phyloP scores from a whole-genome alignment of 30 jellyfish, hydroid and myxozoan species.

The Aurelia aurita region DNA sequence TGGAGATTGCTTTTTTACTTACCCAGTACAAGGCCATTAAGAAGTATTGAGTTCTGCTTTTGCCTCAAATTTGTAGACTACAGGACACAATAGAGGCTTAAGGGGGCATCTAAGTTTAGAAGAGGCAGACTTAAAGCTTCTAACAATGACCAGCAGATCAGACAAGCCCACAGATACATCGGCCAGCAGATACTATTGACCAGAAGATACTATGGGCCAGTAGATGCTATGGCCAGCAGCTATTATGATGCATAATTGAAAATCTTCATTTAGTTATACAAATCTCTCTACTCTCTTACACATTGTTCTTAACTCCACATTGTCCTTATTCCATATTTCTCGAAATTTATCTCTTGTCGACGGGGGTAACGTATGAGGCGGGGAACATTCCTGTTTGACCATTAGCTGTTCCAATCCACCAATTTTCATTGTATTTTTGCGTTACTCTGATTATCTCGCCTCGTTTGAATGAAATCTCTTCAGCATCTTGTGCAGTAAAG shows the following conservation, averaged over 20 bases:
- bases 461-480: slow-evolving; percentile 81
- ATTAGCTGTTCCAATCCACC: slow-evolving; percentile 93
- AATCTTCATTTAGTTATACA: background rate
- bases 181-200: no score
- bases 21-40: no score
- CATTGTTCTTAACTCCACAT: background rate
- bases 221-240: no score
- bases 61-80: no score
- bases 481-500: slow-evolving; percentile 93
- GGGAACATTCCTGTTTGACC: slow-evolving; percentile 94
- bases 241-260: background rate
- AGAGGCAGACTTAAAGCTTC: no score
- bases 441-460: slow-evolving; percentile 90
- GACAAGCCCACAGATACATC: no score
- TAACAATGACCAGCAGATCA: no score
- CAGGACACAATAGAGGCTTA: no score
- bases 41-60: no score
- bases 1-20: no score
- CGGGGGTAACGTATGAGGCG: slow-evolving; percentile 71
- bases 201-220: no score
- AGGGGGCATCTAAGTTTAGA: no score
- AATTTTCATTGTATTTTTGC: slow-evolving; percentile 81
- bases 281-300: slow-evolving; percentile 16
- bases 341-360: slow-evolving; percentile 17
- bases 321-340: background rate